These are phyloP conservation scores for Osmoderma eremita DNA, from an alignment of 2,888 invertebrate species.

Conservation along the genomic window DNA sequence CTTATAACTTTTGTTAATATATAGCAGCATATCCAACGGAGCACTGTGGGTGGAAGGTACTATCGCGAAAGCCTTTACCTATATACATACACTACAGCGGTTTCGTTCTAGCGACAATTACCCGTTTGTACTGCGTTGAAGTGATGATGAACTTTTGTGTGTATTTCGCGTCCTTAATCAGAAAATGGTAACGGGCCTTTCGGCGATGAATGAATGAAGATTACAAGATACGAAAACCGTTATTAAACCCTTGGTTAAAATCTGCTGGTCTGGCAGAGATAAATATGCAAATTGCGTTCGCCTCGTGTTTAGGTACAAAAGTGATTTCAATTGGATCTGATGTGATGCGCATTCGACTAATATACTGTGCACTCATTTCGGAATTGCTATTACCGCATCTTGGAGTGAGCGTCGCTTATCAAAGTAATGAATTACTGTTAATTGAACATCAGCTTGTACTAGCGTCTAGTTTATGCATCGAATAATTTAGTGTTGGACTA, in stretches of 20 bases:
- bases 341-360: slow-evolving; percentile 11
- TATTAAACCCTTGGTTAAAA: slow-evolving; percentile 19
- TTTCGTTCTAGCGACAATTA: background rate
- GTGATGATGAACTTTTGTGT: slow-evolving; percentile 9
- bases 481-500: background rate
- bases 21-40: no score
- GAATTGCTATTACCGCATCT: background rate
- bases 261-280: slow-evolving; percentile 1
- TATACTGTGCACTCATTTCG: slow-evolving; percentile 9
- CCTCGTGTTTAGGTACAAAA: slow-evolving; percentile 1
- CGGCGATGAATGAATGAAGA: slow-evolving; percentile 12
- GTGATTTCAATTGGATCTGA: slow-evolving; percentile 20
- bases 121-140: background rate
- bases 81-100: slow-evolving; percentile 10
- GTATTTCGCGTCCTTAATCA: slow-evolving; percentile 15
- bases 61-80: slow-evolving; percentile 14
- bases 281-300: slow-evolving; percentile 14
- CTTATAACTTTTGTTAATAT: no score
- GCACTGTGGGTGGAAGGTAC: no score
- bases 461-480: background rate
- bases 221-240: slow-evolving; percentile 26
- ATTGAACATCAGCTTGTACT: slow-evolving; percentile 7
- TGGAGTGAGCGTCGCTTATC: slow-evolving; percentile 6
- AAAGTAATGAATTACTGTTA: slow-evolving; percentile 35
- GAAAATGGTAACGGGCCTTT: slow-evolving; percentile 9